Base-by-base conservation (phyloP, 2,888 invertebrate species). In the Caenorhabditis virilis region DNA sequence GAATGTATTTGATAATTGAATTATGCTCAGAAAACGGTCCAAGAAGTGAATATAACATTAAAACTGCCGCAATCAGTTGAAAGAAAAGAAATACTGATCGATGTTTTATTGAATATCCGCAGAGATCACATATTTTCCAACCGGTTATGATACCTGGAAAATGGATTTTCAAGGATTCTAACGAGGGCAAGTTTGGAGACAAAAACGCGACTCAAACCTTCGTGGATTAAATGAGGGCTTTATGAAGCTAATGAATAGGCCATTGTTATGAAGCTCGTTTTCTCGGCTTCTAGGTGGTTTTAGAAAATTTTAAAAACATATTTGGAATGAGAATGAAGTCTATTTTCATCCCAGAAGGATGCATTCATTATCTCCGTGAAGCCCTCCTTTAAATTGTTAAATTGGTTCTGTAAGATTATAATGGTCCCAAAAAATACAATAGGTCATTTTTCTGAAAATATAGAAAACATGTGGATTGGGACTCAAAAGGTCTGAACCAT, bases 121-220 rank as follows among this genome's bases (percentile, higher is more conserved):
- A 30, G 30, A 53, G 42, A 18, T 35, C 42, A 11, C 54, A 54
- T n/a, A 54, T 60, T 25, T 60, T 50, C 60, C 61, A 62, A 16
- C 55, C 55, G n/a, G 61, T 56, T 0, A 55, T 41, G 18, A 56
- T 48, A 41, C 61, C 61, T 55, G 49, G 3, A 39, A 49, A 9
- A 9, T 30, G 20, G 16, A n/a, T 5, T 9, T 7, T n/a, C 6
- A 20, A 20, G 15, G 20, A 15, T 18, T 20, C 15, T 30, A 30
- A 30, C 30, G 30, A 6, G 6, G 30, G 6, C 7, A 30, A 30
- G 13, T 30, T 30, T 30, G n/a, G n/a, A n/a, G n/a, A n/a, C n/a
- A n/a, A n/a, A n/a, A n/a, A n/a, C n/a, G n/a, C n/a, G n/a, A n/a
- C n/a, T n/a, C n/a, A n/a, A n/a, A n/a, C n/a, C n/a, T n/a, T n/a